Evolutionary conservation across 1,140 invertebrate species (phyloP), one percentile per base, ranked within the genome.

Genomic region (Holotrichia oblita): DNA sequence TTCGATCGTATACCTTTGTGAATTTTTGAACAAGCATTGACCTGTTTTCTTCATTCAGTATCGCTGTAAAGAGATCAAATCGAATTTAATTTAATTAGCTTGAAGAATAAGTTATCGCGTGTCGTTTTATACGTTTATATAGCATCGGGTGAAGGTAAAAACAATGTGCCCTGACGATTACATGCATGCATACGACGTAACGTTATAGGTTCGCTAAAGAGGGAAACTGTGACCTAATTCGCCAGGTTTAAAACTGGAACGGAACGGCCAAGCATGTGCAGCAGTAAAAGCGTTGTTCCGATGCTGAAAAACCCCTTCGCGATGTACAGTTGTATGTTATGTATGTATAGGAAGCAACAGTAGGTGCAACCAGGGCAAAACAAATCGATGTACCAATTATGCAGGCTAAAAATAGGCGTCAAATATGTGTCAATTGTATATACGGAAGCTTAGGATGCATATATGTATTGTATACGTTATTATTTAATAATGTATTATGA

Each of bases 311-410:
- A 34, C 27, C 27, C 27, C 4, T 34, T 2, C 27, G 4, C 27
- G 27, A 34, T 17, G 0, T 17, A 4, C 9, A n/a, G n/a, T 17
- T 17, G 14, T 14, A 2, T n/a, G n/a, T n/a, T n/a, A n/a, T n/a
- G 48, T 17, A 14, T 17, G n/a, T 55, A 48, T 10, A 14, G 17
- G 48, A 55, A 55, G 14, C 48, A 55, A 17, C 48, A 17, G 48
- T 6, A 14, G 48, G 12, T 14, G 48, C 12, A 55, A 55, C 14
- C 17, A 17, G 22, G 59, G 61, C 27, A 12, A 14, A 69, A 69
- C 61, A 20, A 69, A 69, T 69, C 61, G 61, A 69, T 69, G 61
- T 69, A 69, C 61, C 61, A 69, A 69, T 69, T 69, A 69, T 69
- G 61, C 61, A 69, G 20, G 24, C 61, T 69, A 69, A 69, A 69